phyloP scores from a whole-genome alignment of 2,113 vertebrate genomes.

The Cephalopholis sonnerati region DNA sequence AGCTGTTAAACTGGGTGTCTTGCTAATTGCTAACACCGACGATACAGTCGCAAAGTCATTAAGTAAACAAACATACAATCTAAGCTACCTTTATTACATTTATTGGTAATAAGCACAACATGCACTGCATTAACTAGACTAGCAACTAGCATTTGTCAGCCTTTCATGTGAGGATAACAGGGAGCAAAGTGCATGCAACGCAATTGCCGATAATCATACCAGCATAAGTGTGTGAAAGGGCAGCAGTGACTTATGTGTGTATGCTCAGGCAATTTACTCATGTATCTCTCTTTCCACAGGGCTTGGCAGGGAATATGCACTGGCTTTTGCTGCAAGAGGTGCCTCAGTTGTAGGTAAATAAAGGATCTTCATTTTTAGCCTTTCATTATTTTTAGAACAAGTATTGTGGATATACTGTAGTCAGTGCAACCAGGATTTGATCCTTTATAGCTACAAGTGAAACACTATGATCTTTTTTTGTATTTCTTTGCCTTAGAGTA shows the following conservation, averaged over 20 bases:
- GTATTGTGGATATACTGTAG: background rate
- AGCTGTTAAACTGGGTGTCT: background rate
- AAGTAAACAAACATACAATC: background rate
- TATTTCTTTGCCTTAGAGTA: background rate
- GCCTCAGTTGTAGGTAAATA: slow-evolving; percentile 94
- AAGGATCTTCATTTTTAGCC: background rate
- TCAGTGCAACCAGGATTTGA: background rate
- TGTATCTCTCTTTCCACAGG: slow-evolving; percentile 82
- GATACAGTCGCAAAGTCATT: background rate
- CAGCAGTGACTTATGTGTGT: background rate
- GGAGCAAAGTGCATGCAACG: slow-evolving; percentile 66
- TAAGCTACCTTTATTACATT: too few relatives aligned
- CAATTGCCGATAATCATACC: background rate
- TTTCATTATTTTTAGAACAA: background rate
- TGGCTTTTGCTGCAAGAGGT: slow-evolving; percentile 96
- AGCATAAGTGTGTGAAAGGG: slow-evolving; percentile 68
- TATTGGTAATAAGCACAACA: too few relatives aligned
- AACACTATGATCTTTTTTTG: background rate
- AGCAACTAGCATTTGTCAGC: too few relatives aligned
- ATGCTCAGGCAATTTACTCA: background rate
- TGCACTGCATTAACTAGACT: background rate
- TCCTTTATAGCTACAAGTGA: background rate
- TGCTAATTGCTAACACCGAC: background rate
- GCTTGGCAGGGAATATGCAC: slow-evolving; percentile 93
- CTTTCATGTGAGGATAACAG: background rate